Evolutionary conservation across 1,140 invertebrate genomes (phyloP).

Genomic region (silkworm (Bombyx mori)): ASM3026992v2 NC_085126.1:6002001-6002500

Average conservation of each 20-base stretch:
- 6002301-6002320: not conserved
- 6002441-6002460: constrained; percentile 6
- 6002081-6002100: too few relatives aligned
- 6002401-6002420: constrained; percentile 9
- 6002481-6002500: constrained; percentile 8
- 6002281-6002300: not conserved
- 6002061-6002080: too few relatives aligned
- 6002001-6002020: too few relatives aligned
- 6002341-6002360: constrained; percentile 5
- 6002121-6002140: too few relatives aligned
- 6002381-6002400: constrained; percentile 3
- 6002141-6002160: too few relatives aligned
- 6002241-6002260: not conserved
- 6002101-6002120: too few relatives aligned
- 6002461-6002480: constrained; percentile 9
- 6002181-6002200: too few relatives aligned
- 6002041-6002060: too few relatives aligned
- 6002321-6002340: not conserved
- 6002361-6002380: constrained; percentile 4
- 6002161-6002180: too few relatives aligned
- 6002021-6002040: too few relatives aligned
- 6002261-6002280: not conserved
- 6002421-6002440: constrained; percentile 4
- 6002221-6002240: not conserved
- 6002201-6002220: too few relatives aligned